Base-by-base conservation (phyloP, 2,113 vertebrate genomes). In the Gallinago jamesoni region DNA sequence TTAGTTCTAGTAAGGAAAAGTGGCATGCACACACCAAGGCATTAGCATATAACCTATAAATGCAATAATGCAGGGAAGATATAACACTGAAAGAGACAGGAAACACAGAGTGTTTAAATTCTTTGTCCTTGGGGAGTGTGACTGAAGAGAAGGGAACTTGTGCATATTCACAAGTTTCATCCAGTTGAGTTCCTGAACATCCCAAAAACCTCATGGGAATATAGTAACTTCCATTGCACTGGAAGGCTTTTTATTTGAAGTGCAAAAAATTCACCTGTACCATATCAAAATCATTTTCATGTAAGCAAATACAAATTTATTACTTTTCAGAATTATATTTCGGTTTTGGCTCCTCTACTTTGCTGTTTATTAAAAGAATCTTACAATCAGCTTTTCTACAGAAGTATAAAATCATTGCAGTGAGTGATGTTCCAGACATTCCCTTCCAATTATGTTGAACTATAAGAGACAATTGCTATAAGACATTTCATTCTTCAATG, bases 401-500 rank as follows among this genome's bases (percentile, higher is more conserved):
- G 76, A 62, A 50, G 43, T 62, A 33, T 63, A 37, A 94, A 91
- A 94, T 75, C n/a, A 28, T 76, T 55, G 15, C 37, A 56, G 73
- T 94, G 63, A 89, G 47, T 14, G 66, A 66, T 85, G 66, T 12
- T 67, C 68, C 62, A 82, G 66, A 62, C 84, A 62, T 89, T 75
- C 57, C 47, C 50, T 82, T 47, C 50, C 92, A 83, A 68, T 97
- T 77, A 85, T 43, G 23, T 63, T 78, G 77, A 79, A 57, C 64
- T 87, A 7, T 20, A 45, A 83, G 76, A 53, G 52, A 83, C 89
- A 81, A 81, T 72, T 93, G 85, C 64, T 92, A 25, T 89, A 87
- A 94, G 91, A 94, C 59, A 81, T 88, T 62, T 59, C 59, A 68
- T 87, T 92, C 89, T 89, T 96, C 87, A 95, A 37, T 84, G 63